Conservation (phyloP, 1,140 invertebrate genomes). For the Drosophila kurseongensis region DNA sequence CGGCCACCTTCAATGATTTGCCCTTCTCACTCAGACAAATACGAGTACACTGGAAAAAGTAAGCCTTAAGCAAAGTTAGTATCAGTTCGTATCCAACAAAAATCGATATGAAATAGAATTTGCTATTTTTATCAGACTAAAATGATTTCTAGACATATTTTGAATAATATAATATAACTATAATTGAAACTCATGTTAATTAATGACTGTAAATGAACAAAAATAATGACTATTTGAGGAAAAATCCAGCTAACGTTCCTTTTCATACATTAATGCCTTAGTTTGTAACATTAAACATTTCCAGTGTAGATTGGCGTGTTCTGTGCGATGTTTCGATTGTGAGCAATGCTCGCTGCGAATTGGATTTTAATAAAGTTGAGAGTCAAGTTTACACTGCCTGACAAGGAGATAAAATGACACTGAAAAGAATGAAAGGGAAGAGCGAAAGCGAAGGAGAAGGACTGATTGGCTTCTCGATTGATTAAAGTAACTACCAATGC, state of each 20-base stretch:
- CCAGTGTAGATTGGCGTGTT: background rate
- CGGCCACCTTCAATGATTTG: slow-evolving; percentile 27
- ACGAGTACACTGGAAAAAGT: slow-evolving; percentile 1
- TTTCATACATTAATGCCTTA: too few species aligned
- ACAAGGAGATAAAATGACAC: slow-evolving; percentile 18
- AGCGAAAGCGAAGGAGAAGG: too few species aligned
- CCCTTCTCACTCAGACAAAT: slow-evolving; percentile 11
- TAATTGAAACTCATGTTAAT: too few species aligned
- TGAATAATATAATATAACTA: too few species aligned
- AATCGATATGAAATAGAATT: too few species aligned
- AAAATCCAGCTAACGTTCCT: too few species aligned
- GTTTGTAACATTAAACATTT: background rate
- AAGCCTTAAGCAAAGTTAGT: background rate
- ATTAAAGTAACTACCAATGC: slow-evolving; percentile 1
- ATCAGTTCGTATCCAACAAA: too few species aligned
- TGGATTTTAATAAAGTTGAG: slow-evolving; percentile 34
- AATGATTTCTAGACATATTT: too few species aligned
- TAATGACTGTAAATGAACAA: too few species aligned
- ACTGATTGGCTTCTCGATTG: slow-evolving; percentile 20
- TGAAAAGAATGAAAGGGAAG: slow-evolving; percentile 6
- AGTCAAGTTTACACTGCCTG: slow-evolving; percentile 29
- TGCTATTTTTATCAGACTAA: background rate
- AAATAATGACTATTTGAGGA: too few species aligned
- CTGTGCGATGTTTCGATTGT: background rate
- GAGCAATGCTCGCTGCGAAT: slow-evolving; percentile 20